These are phyloP conservation scores for Aldrovandia affinis DNA, from an alignment of 2,797 vertebrate genomes.

Conservation along the genomic window DNA sequence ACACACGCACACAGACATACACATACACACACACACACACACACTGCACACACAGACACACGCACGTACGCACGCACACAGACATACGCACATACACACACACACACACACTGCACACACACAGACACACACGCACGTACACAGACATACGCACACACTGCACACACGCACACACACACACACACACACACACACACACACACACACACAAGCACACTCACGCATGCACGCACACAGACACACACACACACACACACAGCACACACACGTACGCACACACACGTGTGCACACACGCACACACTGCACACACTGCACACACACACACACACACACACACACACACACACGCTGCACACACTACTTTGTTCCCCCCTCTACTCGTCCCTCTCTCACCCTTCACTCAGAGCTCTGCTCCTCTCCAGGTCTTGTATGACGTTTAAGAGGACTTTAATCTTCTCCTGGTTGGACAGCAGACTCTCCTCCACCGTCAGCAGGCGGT, in stretches of 20 bases:
- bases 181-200: no score
- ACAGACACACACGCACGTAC: no score
- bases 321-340: constrained; percentile 38
- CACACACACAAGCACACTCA: no score
- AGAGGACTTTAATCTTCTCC: constrained; percentile 97
- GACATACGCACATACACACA: constrained; percentile 37
- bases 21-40: constrained; percentile 36
- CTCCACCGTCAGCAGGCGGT: constrained; percentile 88
- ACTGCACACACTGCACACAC: neutral
- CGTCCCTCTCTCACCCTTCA: constrained; percentile 82
- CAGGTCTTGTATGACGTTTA: constrained; percentile 98
- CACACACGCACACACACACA: neutral
- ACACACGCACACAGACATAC: constrained; percentile 17
- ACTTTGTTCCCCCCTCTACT: neutral
- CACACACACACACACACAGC: constrained; percentile 20
- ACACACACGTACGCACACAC: no score
- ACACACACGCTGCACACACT: constrained; percentile 7
- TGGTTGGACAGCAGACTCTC: constrained; percentile 93
- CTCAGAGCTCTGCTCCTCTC: constrained; percentile 94
- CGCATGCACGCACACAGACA: no score
- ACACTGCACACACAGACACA: neutral
- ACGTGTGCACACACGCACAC: constrained; percentile 13
- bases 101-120: constrained; percentile 16
- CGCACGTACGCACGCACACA: neutral
- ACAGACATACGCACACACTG: neutral